Evolutionary conservation across 2,888 invertebrate genomes (phyloP), one percentile per base, ranked within the genome.

Genomic region (Aethes cnicana): DNA sequence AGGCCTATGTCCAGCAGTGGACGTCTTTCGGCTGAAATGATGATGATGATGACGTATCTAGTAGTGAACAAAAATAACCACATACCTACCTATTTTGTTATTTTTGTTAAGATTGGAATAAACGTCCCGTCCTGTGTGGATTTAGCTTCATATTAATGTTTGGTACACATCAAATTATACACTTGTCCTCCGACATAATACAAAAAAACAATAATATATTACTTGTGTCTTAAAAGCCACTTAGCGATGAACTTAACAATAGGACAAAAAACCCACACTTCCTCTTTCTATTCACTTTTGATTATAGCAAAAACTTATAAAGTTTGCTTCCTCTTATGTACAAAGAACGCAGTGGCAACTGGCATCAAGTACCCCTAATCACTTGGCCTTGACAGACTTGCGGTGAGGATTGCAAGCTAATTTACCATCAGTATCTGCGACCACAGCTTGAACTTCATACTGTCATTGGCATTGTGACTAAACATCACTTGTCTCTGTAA

Each of bases 381-480:
- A 30, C 39, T 25, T 7, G 46, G 66, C 79, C 78, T 79, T 78
- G 79, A 74, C 78, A 69, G 78, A 69, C 65, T 77, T 76, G 79
- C 59, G 73, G 77, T 70, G 69, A 69, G 73, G 77, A 81, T 82
- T 81, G 81, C 75, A 32, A 37, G 72, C 74, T 78, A 80, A 80
- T 78, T 72, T 72, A 71, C 60, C 68, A 63, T 66, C 66, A 68
- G 61, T 44, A 43, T 23, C 63, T 54, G 47, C 50, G 67, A 84
- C 83, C 82, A 68, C 83, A 83, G 60, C 36, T 44, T 77, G 76
- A 78, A 81, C 76, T 76, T 74, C 57, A 39, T 6, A 37, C 53
- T 61, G 68, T 65, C 77, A 72, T 73, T 74, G 69, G 61, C 66
- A 36, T 54, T 36, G 28, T 47, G 37, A 20, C 30, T 47, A 48